These are phyloP conservation scores for Phoenicopterus ruber DNA, from an alignment of 2,113 vertebrate genomes.

Conservation along the genomic window DNA sequence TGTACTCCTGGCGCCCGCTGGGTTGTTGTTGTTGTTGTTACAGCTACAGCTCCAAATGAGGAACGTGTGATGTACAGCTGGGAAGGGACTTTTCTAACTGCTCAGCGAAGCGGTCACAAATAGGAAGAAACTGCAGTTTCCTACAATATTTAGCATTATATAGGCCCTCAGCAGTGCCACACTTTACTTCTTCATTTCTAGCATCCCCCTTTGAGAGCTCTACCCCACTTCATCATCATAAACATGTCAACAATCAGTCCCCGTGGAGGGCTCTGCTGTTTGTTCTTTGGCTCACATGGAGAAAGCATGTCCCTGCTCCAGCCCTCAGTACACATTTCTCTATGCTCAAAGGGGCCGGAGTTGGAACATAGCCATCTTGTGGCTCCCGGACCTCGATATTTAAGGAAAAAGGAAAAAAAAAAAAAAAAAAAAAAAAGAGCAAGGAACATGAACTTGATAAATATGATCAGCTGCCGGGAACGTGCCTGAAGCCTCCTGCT, in stretches of 20 bases:
- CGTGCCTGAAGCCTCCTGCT: conserved; percentile 45
- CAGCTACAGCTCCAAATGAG: not conserved
- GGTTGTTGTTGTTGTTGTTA: conserved; percentile 39
- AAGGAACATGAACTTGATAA: conserved; percentile 52
- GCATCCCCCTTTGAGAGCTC: conserved; percentile 57
- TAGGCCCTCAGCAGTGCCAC: conserved; percentile 62
- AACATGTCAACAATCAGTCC: conserved; percentile 70
- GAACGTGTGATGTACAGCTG: conserved; percentile 23
- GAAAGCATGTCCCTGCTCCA: conserved; percentile 52
- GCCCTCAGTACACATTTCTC: conserved; percentile 47
- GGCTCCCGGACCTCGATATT: conserved; percentile 5
- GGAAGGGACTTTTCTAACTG: conserved; percentile 21
- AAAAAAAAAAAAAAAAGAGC: not conserved
- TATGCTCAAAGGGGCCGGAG: conserved; percentile 27
- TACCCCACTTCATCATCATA: conserved; percentile 74
- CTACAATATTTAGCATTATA: conserved; percentile 58
- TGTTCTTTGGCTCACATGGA: conserved; percentile 54
- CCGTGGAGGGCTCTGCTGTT: conserved; percentile 52
- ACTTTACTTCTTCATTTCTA: conserved; percentile 65
- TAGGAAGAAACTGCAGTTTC: conserved; percentile 64
- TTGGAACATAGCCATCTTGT: conserved; percentile 27
- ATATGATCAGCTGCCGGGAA: conserved; percentile 49
- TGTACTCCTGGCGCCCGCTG: conserved; percentile 28
- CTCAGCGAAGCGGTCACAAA: conserved; percentile 12
- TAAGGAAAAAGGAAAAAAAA: not conserved